A percentile compares a stretch with the other conserved stretches of the same genome.
These are phyloP conservation scores for Polypedilum pembai DNA, from an alignment of 1,140 invertebrate genomes.

Conservation along the genomic window DNA sequence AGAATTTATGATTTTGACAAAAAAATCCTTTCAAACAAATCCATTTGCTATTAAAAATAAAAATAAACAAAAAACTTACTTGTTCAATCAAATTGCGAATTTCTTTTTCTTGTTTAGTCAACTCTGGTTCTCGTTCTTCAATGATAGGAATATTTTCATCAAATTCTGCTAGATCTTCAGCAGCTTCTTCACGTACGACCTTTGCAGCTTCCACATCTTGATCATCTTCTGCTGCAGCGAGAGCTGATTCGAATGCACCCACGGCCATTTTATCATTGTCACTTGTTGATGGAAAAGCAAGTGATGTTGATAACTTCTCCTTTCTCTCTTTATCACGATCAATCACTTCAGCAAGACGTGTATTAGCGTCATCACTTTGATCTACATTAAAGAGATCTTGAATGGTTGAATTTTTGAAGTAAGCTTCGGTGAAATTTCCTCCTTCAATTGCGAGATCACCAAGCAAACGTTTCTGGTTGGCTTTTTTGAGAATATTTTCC, in stretches of 20 bases:
- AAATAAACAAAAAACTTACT: slow-evolving; percentile 46
- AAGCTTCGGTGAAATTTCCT: slow-evolving; percentile 97
- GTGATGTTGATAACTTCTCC: slow-evolving; percentile 32
- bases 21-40: background rate
- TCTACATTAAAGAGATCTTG: slow-evolving; percentile 86
- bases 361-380: slow-evolving; percentile 52
- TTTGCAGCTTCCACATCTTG: slow-evolving; percentile 85
- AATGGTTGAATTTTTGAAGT: slow-evolving; percentile 90
- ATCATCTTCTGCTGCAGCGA: slow-evolving; percentile 90
- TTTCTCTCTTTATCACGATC: slow-evolving; percentile 48
- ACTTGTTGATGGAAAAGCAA: slow-evolving; percentile 31
- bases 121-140: slow-evolving; percentile 53
- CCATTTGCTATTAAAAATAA: background rate
- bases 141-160: slow-evolving; percentile 93
- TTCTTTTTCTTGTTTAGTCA: slow-evolving; percentile 76
- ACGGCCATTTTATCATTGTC: slow-evolving; percentile 54
- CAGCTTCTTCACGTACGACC: slow-evolving; percentile 85
- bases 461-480: slow-evolving; percentile 92
- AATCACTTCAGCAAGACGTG: slow-evolving; percentile 56
- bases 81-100: slow-evolving; percentile 74
- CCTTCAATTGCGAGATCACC: slow-evolving; percentile 98
- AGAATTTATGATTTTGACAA: background rate
- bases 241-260: slow-evolving; percentile 68
- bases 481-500: slow-evolving; percentile 99
- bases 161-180: slow-evolving; percentile 90